A percentile compares a stretch with the other conserved stretches of the same genome.
These are phyloP conservation scores for Nemotelus nigrinus DNA, from an alignment of 2,888 invertebrate genomes.

Conservation along the genomic window DNA sequence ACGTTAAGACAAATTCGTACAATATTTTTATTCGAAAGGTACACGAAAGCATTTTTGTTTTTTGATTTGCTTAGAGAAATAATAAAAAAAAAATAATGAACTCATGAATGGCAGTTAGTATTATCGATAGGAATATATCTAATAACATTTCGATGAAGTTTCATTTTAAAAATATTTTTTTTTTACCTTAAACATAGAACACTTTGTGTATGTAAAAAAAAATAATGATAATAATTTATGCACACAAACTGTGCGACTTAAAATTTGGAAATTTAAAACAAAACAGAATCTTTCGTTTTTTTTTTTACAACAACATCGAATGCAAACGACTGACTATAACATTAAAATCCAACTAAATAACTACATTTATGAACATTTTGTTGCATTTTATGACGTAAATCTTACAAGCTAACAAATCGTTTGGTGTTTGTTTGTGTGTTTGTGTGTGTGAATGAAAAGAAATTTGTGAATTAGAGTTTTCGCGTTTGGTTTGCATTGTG, in stretches of 20 bases:
- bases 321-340: background rate
- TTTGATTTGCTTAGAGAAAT: background rate
- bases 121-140: background rate
- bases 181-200: too few relatives aligned
- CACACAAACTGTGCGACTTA: background rate
- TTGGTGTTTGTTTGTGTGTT: background rate
- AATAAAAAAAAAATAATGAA: background rate
- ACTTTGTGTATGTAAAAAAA: too few relatives aligned
- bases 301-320: background rate
- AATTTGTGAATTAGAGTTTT: background rate
- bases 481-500: background rate
- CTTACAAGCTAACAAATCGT: conserved; percentile 30
- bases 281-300: background rate
- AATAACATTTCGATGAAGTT: background rate
- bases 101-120: background rate
- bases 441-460: conserved; percentile 13
- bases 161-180: too few relatives aligned
- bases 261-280: background rate
- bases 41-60: too few relatives aligned
- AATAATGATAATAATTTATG: background rate
- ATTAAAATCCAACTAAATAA: background rate
- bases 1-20: too few relatives aligned
- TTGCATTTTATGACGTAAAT: conserved; percentile 17
- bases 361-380: conserved; percentile 24
- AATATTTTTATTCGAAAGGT: too few relatives aligned